Conservation (phyloP, 2,797 vertebrate genomes). For the Eptatretus atami region DNA sequence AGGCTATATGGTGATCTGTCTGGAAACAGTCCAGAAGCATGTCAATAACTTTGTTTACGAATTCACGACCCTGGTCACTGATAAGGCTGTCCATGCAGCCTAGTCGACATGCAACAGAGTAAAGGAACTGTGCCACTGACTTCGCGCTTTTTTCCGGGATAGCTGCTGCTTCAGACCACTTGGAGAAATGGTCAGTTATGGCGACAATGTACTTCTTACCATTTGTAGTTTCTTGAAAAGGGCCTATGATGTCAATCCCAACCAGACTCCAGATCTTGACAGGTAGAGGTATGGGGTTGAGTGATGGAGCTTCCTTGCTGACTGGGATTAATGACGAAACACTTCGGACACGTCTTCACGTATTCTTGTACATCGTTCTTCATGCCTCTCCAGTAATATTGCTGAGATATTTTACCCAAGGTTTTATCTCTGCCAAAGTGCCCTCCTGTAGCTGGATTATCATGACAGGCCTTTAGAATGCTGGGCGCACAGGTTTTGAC, state of each 20-base stretch:
- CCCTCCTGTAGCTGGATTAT: not conserved
- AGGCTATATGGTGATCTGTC: not conserved
- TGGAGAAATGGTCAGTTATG: not conserved
- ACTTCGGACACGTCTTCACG: not conserved
- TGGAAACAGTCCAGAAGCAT: not conserved
- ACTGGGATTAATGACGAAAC: not conserved
- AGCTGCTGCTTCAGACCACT: not conserved
- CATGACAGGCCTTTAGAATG: constrained; percentile 1
- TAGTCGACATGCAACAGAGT: not conserved
- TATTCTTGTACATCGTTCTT: not conserved
- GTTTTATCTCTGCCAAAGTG: constrained; percentile 2
- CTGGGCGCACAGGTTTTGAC: not conserved
- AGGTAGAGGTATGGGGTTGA: not conserved
- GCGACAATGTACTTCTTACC: not conserved
- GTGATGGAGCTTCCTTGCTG: not conserved
- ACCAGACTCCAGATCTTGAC: not conserved
- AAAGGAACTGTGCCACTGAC: not conserved
- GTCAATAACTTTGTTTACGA: not conserved
- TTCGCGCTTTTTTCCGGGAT: not conserved
- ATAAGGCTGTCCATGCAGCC: not conserved
- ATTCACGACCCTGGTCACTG: not conserved
- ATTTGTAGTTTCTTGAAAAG: not conserved
- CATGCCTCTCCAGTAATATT: constrained; percentile 1
- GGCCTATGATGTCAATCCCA: not conserved
- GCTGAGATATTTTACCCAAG: not conserved